These are phyloP conservation scores for Schlechtendalia chinensis DNA, from an alignment of 1,140 invertebrate species.

Conservation along the genomic window DNA sequence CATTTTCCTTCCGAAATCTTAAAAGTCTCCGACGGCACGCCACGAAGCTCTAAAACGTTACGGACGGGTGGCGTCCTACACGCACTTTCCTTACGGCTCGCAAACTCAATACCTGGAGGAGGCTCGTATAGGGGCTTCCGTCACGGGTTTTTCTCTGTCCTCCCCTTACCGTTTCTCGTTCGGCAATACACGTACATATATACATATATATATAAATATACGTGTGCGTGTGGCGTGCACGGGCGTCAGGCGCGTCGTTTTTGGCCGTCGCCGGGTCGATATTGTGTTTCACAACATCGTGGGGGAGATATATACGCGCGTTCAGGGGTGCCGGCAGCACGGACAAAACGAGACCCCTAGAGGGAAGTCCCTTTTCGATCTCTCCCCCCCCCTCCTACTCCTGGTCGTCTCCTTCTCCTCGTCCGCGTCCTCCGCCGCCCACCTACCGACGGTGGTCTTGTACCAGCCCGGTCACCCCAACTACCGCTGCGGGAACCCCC, in stretches of 20 bases:
- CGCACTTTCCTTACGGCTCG: slow-evolving; percentile 23
- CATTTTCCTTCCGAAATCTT: background rate
- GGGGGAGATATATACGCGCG: slow-evolving; percentile 26
- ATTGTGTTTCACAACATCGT: slow-evolving; percentile 37
- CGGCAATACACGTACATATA: slow-evolving; percentile 1
- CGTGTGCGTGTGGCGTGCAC: too few species aligned
- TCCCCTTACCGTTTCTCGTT: slow-evolving; percentile 2
- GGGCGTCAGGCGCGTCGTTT: slow-evolving; percentile 5
- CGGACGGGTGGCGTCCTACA: background rate
- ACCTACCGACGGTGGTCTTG: background rate
- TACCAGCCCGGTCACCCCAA: slow-evolving; percentile 13
- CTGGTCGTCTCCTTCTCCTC: too few species aligned
- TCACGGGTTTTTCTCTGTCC: slow-evolving; percentile 21
- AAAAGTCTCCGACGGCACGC: slow-evolving; percentile 11
- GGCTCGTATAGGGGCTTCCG: slow-evolving; percentile 36
- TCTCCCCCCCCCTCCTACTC: background rate
- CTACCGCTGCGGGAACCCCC: slow-evolving; percentile 32
- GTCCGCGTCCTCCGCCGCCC: background rate
- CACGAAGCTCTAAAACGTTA: slow-evolving; percentile 25
- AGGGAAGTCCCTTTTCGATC: slow-evolving; percentile 41
- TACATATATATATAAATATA: background rate
- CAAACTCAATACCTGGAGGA: slow-evolving; percentile 34
- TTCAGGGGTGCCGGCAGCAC: slow-evolving; percentile 45
- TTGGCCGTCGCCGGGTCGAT: slow-evolving; percentile 40
- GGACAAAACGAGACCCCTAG: slow-evolving; percentile 49